A percentile compares a stretch with the other conserved stretches of the same genome.
phyloP scores from a whole-genome alignment of 2,113 vertebrate genomes.

The Lophotis ruficrista region DNA sequence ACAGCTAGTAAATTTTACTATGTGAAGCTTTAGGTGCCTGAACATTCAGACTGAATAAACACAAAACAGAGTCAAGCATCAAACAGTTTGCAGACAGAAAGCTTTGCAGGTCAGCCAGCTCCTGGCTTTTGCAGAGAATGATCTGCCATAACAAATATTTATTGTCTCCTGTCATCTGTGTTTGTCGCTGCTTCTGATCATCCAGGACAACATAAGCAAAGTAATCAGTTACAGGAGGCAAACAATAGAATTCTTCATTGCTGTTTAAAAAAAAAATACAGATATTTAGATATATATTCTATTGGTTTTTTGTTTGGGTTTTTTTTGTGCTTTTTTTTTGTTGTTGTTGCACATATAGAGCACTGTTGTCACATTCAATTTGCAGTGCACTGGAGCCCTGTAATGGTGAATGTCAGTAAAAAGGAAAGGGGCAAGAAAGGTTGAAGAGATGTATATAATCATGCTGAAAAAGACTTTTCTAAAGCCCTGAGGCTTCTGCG shows the following conservation, averaged over 20 bases:
- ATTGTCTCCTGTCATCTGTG: not conserved
- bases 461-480: slow-evolving; percentile 68
- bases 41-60: not conserved
- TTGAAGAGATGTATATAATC: not conserved
- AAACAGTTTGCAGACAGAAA: not conserved
- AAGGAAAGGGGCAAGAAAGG: slow-evolving; percentile 21
- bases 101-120: not conserved
- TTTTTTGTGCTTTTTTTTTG: too few species aligned
- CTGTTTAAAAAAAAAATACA: too few species aligned
- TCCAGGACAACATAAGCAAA: not conserved
- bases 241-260: not conserved
- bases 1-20: not conserved
- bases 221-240: not conserved
- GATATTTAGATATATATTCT: too few species aligned
- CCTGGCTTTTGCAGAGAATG: not conserved
- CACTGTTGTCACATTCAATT: slow-evolving; percentile 1
- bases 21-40: not conserved
- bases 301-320: too few species aligned
- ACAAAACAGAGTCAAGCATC: not conserved
- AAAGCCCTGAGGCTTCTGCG: slow-evolving; percentile 79
- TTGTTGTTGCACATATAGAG: not conserved
- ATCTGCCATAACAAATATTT: not conserved
- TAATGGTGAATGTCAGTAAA: slow-evolving; percentile 24
- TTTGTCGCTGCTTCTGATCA: not conserved
- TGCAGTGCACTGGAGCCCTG: not conserved